Evolutionary conservation across 2,797 vertebrate species (phyloP), one percentile per base, ranked within the genome.

Genomic region (Enoplosus armatus): DNA sequence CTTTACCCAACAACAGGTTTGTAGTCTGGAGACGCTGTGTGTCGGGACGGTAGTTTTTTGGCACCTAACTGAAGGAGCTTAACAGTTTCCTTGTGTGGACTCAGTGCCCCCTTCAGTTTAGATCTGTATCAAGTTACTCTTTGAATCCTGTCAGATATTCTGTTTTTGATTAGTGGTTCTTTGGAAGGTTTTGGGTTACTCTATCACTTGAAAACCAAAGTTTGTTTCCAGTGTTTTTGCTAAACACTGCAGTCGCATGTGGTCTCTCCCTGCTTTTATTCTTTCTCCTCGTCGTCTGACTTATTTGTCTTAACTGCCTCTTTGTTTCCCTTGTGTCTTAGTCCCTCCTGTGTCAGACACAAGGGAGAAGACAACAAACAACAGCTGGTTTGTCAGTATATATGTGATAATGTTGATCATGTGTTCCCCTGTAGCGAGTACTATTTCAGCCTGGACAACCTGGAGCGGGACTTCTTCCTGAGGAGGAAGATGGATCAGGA

Each of bases 401-500:
- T 29, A 0, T 53, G 1, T 16, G 5, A 24, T 48, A 5, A 24
- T 47, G 16, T 24, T 76, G 59, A 69, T n/a, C 26, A 4, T 22
- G 14, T 37, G 41, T 67, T 3, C 39, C 24, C 14, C 26, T 77
- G 11, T 78, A 99, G 98, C 53, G 98, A 99, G 47, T 99, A 99
- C 91, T 99, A 99, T 95, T 99, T 99, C 93, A 99, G 98, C 0
- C 94, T 98, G 85, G 98, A 98, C 92, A 99, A 99, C 90, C 92
- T 99, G 94, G 96, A 99, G 92, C 93, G 98, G 29, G 98, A 99
- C 87, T 98, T 99, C 87, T 99, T 99, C 94, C 94, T 99, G 88
- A 94, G 98, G 62, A 95, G 97, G 87, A 99, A 99, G 93, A 99
- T 99, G 98, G 98, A 99, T 68, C 87, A 95, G 0, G 97, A 96